Conservation (phyloP, 2,797 vertebrate genomes). For the Platyrinchus mystaceus region DNA sequence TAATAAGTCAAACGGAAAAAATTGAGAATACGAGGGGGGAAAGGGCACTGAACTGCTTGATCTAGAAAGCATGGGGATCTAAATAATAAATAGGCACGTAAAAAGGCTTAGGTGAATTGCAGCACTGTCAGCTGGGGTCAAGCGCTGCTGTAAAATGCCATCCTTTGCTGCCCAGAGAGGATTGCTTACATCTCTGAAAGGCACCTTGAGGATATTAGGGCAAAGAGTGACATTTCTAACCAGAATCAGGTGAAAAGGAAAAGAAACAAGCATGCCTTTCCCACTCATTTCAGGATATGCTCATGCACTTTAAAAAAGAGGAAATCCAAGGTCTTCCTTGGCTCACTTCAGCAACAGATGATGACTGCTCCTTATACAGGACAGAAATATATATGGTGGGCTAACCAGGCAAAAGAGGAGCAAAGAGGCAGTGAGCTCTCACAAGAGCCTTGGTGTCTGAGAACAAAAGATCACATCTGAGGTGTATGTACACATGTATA, state of each 20-base stretch:
- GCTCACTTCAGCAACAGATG: not conserved
- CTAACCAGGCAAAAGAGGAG: not conserved
- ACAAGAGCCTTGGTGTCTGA: not conserved
- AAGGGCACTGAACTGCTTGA: not conserved
- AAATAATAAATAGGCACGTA: not conserved
- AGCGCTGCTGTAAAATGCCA: not conserved
- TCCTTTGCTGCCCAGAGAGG: not conserved
- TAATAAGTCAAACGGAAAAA: not conserved
- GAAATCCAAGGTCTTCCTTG: not conserved
- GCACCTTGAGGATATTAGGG: not conserved
- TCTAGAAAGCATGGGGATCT: not conserved
- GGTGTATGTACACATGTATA: not conserved
- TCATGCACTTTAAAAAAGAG: not conserved
- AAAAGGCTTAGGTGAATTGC: not conserved
- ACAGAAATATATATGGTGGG: not conserved
- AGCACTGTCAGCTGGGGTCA: not conserved
- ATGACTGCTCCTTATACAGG: not conserved
- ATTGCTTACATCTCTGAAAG: not conserved
- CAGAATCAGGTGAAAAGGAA: not conserved
- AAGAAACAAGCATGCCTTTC: not conserved
- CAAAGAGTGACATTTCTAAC: not conserved
- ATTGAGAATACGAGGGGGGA: fast-evolving
- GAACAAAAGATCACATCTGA: not conserved
- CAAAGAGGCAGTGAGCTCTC: not conserved
- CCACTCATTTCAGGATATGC: not conserved